Evolutionary conservation across 2,888 invertebrate species (phyloP), one percentile per base, ranked within the genome.

Genomic region (Boloria euphrosyne): DNA sequence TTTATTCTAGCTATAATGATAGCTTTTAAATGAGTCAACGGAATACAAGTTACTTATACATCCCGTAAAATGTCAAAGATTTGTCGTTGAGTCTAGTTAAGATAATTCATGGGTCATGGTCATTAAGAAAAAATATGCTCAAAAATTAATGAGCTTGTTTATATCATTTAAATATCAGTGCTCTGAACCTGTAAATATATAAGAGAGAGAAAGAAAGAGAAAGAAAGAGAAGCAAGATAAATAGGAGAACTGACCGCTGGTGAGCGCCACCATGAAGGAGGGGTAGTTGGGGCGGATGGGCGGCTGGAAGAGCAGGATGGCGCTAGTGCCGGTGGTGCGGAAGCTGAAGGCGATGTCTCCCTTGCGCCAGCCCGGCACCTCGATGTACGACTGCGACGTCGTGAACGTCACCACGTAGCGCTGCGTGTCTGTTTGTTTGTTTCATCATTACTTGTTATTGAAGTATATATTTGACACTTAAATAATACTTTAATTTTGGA

Each of bases 281-380:
- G 97, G 97, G 86, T 97, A 97, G 78, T 97, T 96, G 1, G 96
- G 96, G 70, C 97, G 93, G 62, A 97, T 97, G 0, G 98, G 97
- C 5, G 98, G 97, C 81, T 98, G 98, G 80, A 98, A 98, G 6
- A 98, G 87, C 31, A 98, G 89, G 73, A 98, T 96, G 4, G 98
- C 98, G 79, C 96, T 96, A 75, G 96, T 96, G 46, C 97, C 97
- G 0, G 98, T 98, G 0, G 98, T 98, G 71, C 98, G 93, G 80
- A 98, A 98, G 75, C 97, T 97, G 87, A 98, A 97, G 0, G 97
- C 97, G 71, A 98, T 95, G 79, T 98, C 97, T 1, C 98, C 98
- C 78, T 97, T 97, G 66, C 96, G 93, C 98, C 98, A 98, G 0
- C 98, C 97, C 0, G 97, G 97, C 1, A 98, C 97, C 90, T 97